These are phyloP conservation scores for Dendrolimus houi DNA, from an alignment of 2,888 invertebrate species.

Conservation along the genomic window DNA sequence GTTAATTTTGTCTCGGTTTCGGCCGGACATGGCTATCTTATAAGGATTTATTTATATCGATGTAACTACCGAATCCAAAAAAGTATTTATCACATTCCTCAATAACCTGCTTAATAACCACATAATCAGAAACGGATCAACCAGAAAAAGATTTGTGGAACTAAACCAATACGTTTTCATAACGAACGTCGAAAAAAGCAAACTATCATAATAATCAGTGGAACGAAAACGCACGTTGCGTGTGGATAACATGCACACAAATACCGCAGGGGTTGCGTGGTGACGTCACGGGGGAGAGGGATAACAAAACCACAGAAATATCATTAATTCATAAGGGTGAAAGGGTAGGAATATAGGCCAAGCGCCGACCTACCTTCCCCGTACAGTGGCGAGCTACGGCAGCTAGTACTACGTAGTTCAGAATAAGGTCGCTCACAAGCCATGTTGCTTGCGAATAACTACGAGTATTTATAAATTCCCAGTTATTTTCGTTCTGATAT, in stretches of 20 bases:
- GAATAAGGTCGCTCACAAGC: constrained; percentile 39
- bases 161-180: not conserved
- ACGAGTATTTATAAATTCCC: not conserved
- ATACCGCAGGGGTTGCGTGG: constrained; percentile 42
- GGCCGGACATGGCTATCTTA: no score
- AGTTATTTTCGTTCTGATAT: not conserved
- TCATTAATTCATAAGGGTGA: constrained; percentile 20
- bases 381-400: constrained; percentile 46
- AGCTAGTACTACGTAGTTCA: constrained; percentile 41
- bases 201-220: constrained; percentile 33
- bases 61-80: no score
- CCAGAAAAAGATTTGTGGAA: not conserved
- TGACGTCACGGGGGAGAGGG: constrained; percentile 63
- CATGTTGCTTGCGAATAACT: not conserved
- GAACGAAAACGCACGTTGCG: constrained; percentile 29
- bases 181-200: constrained; percentile 3
- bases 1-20: no score
- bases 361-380: constrained; percentile 68
- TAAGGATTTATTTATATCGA: no score
- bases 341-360: constrained; percentile 66
- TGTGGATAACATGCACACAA: constrained; percentile 45
- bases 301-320: constrained; percentile 15
- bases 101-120: not conserved
- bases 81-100: no score
- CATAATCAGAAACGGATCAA: not conserved